Evolutionary conservation across 2,888 invertebrate genomes (phyloP).

Genomic region (Teleiodes luculella): DNA sequence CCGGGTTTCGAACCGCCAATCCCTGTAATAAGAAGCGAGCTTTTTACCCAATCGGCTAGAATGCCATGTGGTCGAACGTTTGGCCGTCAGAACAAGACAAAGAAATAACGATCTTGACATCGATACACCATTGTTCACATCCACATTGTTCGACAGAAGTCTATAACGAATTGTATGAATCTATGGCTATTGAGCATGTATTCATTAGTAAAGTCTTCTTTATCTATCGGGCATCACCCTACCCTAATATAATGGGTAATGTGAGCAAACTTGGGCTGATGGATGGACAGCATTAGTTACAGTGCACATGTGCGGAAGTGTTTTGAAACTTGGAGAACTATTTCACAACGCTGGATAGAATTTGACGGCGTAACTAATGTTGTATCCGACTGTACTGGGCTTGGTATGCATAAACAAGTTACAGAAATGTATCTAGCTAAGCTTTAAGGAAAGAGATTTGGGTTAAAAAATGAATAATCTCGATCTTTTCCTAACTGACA

Average conservation of each 20-base stretch:
- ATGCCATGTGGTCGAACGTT: constrained; percentile 17
- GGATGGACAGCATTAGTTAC: constrained; percentile 46
- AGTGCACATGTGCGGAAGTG: constrained; percentile 20
- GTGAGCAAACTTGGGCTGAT: constrained; percentile 29
- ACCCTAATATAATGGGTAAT: neutral
- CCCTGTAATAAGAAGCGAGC: too few species aligned
- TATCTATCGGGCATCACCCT: neutral
- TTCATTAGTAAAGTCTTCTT: neutral
- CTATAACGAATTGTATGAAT: neutral
- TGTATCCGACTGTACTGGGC: neutral
- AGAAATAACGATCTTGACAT: neutral
- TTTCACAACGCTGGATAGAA: neutral
- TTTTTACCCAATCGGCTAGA: too few species aligned
- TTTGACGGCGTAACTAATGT: constrained; percentile 11
- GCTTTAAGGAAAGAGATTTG: too few species aligned
- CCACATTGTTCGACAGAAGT: neutral
- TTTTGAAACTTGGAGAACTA: constrained; percentile 10
- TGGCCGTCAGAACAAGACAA: constrained; percentile 4
- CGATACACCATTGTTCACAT: neutral
- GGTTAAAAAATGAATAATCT: too few species aligned
- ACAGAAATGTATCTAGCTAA: too few species aligned
- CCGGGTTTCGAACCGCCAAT: too few species aligned
- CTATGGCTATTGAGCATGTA: neutral
- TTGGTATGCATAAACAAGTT: neutral
- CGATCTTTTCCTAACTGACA: too few species aligned